These are phyloP conservation scores for Sicus ferrugineus DNA, from an alignment of 2,888 invertebrate species.

Conservation along the genomic window DNA sequence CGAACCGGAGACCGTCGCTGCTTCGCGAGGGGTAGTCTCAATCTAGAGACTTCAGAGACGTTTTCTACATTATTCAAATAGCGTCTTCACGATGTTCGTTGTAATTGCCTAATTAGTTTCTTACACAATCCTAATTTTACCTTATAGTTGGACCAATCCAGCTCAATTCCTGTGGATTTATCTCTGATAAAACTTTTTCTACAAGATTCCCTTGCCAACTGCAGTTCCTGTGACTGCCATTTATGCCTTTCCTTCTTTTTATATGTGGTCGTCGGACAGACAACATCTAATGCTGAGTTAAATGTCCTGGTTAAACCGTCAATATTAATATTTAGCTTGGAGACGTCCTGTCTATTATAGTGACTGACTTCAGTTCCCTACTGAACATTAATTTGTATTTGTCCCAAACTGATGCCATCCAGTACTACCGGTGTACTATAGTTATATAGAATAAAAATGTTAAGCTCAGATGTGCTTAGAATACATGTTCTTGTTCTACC, in stretches of 20 bases:
- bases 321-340: neutral
- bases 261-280: neutral
- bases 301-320: too few relatives aligned
- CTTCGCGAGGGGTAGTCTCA: too few relatives aligned
- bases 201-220: neutral
- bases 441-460: too few relatives aligned
- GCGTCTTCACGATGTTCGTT: too few relatives aligned
- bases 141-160: neutral
- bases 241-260: neutral
- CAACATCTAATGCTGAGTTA: too few relatives aligned
- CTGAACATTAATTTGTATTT: neutral
- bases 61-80: too few relatives aligned
- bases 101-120: too few relatives aligned
- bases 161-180: neutral
- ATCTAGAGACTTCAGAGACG: too few relatives aligned
- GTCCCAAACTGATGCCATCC: neutral
- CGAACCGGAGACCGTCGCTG: too few relatives aligned
- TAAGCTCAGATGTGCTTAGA: neutral
- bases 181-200: neutral
- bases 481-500: neutral
- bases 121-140: neutral
- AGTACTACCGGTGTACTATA: neutral
- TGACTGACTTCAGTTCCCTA: neutral
- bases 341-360: neutral
- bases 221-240: too few relatives aligned